Evolutionary conservation across 1,140 invertebrate genomes (phyloP).

Genomic region (Papilio xuthus): DNA sequence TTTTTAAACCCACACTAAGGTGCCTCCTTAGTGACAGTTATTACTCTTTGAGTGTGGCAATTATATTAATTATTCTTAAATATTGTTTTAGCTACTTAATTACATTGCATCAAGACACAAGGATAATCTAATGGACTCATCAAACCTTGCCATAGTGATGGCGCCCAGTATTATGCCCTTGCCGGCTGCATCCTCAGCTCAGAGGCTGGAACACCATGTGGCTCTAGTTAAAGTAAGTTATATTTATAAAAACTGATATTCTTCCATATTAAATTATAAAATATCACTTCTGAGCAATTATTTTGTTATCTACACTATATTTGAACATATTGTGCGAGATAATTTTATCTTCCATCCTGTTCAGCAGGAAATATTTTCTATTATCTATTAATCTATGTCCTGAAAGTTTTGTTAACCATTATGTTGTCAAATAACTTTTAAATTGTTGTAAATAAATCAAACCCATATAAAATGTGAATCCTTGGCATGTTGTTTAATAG

Average conservation of each 20-base stretch:
- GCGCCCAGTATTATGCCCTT: slow-evolving; percentile 93
- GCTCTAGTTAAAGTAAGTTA: slow-evolving; percentile 82
- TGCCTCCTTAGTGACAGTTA: background rate
- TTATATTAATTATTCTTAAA: background rate
- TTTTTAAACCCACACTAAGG: background rate
- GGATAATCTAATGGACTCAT: slow-evolving; percentile 91
- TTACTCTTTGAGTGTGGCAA: background rate
- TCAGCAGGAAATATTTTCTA: slow-evolving; percentile 2
- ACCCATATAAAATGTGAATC: background rate
- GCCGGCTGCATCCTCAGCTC: slow-evolving; percentile 82
- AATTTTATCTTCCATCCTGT: background rate
- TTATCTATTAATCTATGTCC: background rate
- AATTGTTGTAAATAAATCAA: slow-evolving; percentile 8
- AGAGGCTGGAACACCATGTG: slow-evolving; percentile 84
- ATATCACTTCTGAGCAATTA: too few species aligned
- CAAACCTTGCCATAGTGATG: slow-evolving; percentile 91
- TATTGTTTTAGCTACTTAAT: slow-evolving; percentile 72
- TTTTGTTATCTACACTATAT: too few species aligned
- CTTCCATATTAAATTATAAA: too few species aligned
- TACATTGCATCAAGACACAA: slow-evolving; percentile 78
- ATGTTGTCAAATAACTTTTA: background rate
- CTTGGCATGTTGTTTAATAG: background rate
- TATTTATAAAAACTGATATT: slow-evolving; percentile 44
- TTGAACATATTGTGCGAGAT: background rate
- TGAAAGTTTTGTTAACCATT: background rate